Base-by-base conservation (phyloP, 1,140 invertebrate species). In the Anoplophora glabripennis region DNA sequence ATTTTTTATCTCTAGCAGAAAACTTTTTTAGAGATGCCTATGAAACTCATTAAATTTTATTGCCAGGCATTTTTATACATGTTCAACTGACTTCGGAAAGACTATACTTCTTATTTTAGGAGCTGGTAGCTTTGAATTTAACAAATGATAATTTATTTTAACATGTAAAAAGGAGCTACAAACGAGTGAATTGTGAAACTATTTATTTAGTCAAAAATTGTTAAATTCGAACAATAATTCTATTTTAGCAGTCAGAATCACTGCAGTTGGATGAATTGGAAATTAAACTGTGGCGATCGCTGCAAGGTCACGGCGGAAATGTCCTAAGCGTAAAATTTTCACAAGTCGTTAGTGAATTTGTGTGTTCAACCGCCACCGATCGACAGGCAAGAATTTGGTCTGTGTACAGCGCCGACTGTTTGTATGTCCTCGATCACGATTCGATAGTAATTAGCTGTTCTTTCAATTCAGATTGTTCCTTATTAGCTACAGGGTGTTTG, bases 311-410 rank as follows among this genome's bases (percentile, higher is more conserved):
- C 59, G 82, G 82, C 12, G 81, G 82, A 7, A 82, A 79, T 58
- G 80, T 84, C 0, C 82, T 79, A 68, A 81, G 79, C 59, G 84
- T 86, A 7, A 74, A 78, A 64, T 89, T 73, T 57, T 76, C 76
- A n/a, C 68, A 71, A 38, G 61, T 58, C 10, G 64, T 71, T 10
- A 68, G 74, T 11, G 76, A 77, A 66, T 62, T 77, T 17, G 63
- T 76, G 14, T 77, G 74, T 62, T 77, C 76, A 4, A 75, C 73
- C 1, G 75, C 75, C 18, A 77, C 75, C 1, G 75, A 77, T 56
- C 67, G 73, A 54, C 75, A 77, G 67, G 74, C 72, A 1, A 65
- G 72, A 59, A 67, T 75, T 55, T 72, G 76, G 80, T 75, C 66
- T 73, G 81, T 79, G 69, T 76, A 79, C 72, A 72, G 74, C 18